These are phyloP conservation scores for Amiota communis DNA, from an alignment of 2,888 invertebrate genomes.

Conservation along the genomic window DNA sequence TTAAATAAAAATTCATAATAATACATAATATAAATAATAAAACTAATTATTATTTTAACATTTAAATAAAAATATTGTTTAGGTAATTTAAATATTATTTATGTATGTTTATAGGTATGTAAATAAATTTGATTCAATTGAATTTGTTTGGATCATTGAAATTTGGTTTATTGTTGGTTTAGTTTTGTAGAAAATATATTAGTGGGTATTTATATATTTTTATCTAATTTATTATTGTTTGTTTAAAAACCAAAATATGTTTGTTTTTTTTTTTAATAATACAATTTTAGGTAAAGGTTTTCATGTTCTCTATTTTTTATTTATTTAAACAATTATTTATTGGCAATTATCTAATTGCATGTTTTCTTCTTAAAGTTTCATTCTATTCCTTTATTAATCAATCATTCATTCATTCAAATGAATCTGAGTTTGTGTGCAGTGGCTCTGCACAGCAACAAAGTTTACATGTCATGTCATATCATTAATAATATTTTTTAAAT, in stretches of 20 bases:
- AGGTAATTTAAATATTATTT: too few relatives aligned
- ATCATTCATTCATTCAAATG: too few relatives aligned
- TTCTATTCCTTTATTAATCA: neutral
- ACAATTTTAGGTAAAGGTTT: slow-evolving; percentile 61
- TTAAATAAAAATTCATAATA: too few relatives aligned
- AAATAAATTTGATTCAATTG: too few relatives aligned
- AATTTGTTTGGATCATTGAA: too few relatives aligned
- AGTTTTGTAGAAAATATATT: neutral
- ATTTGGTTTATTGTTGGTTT: too few relatives aligned
- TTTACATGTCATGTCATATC: neutral
- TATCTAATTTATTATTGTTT: neutral
- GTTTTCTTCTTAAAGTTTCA: slow-evolving; percentile 31
- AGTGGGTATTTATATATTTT: neutral
- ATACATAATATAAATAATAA: too few relatives aligned
- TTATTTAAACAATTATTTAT: slow-evolving; percentile 54
- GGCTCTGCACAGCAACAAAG: neutral
- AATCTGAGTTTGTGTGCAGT: neutral
- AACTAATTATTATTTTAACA: neutral
- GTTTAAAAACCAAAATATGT: neutral
- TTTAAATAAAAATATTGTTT: neutral
- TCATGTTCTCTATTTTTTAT: slow-evolving; percentile 37
- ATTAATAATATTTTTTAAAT: slow-evolving; percentile 18
- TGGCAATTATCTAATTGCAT: slow-evolving; percentile 66
- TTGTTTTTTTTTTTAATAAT: slow-evolving; percentile 40
- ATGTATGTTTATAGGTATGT: too few relatives aligned